Percentiles rank a stretch among this genome's conserved stretches.
These are phyloP conservation scores for Suricata suricatta DNA, from an alignment of 2,113 vertebrate species.

Conservation along the genomic window DNA sequence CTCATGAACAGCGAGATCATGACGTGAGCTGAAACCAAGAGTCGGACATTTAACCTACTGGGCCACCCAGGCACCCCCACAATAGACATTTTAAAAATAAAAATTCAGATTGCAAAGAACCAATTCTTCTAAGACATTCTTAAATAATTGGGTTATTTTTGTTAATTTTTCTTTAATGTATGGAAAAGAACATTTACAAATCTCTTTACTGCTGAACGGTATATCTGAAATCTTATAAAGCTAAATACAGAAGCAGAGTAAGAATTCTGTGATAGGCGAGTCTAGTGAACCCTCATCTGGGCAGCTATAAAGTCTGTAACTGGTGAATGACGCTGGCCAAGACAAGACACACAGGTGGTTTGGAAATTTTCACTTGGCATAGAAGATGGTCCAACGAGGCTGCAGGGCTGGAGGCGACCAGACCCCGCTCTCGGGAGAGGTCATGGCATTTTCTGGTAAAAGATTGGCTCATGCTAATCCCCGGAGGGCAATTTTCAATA, in stretches of 20 bases:
- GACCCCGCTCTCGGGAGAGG: not conserved
- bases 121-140: not conserved
- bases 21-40: no score
- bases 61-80: no score
- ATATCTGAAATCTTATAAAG: not conserved
- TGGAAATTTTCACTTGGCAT: not conserved
- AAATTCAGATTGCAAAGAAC: slow-evolving; percentile 13
- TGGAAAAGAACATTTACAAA: not conserved
- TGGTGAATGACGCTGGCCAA: not conserved
- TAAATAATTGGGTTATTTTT: not conserved
- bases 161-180: not conserved
- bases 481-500: slow-evolving; percentile 2
- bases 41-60: no score
- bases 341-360: not conserved
- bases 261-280: not conserved
- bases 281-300: not conserved
- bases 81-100: not conserved
- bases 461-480: not conserved
- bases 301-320: not conserved
- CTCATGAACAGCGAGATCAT: no score
- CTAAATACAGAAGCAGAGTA: not conserved
- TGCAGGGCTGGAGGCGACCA: not conserved
- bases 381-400: not conserved
- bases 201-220: not conserved
- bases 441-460: not conserved